Evolutionary conservation across 2,888 invertebrate genomes (phyloP).

Genomic region (Embidobia sp.): DNA sequence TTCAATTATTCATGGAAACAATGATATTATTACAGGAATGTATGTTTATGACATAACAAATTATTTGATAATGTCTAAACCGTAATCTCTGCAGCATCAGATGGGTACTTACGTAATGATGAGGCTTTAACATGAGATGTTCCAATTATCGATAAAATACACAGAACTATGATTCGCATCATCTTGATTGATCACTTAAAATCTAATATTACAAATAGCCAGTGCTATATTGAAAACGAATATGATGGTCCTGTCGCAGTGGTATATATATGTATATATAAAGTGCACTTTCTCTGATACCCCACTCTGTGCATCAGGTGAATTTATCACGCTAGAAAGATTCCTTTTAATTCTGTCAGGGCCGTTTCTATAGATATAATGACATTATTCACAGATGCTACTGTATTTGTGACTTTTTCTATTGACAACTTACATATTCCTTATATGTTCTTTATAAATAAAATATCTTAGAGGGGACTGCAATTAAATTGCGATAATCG

Average conservation of each 20-base stretch:
- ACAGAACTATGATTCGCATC: constrained; percentile 34
- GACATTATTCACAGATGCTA: constrained; percentile 21
- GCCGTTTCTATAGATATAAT: constrained; percentile 72
- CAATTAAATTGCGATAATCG: constrained; percentile 5
- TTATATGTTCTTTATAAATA: constrained; percentile 11
- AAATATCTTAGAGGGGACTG: neutral
- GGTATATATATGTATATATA: constrained; percentile 79
- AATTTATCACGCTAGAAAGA: constrained; percentile 79
- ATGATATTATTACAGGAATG: constrained; percentile 10
- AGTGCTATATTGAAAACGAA: constrained; percentile 77
- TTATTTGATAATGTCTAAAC: constrained; percentile 34
- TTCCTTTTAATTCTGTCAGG: constrained; percentile 78
- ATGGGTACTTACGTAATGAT: constrained; percentile 63
- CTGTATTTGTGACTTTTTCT: constrained; percentile 25
- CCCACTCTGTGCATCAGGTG: constrained; percentile 72
- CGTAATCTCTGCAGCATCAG: constrained; percentile 9
- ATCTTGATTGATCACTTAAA: constrained; percentile 55
- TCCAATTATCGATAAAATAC: constrained; percentile 48
- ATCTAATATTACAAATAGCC: constrained; percentile 61
- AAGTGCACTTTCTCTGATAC: constrained; percentile 79
- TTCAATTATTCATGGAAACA: too few relatives aligned
- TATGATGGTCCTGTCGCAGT: constrained; percentile 72
- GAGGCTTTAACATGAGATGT: constrained; percentile 37
- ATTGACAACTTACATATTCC: too few relatives aligned
- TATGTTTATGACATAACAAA: constrained; percentile 36